Evolutionary conservation across 2,888 invertebrate genomes (phyloP).

Genomic region (Gandaritis pyraliata): DNA sequence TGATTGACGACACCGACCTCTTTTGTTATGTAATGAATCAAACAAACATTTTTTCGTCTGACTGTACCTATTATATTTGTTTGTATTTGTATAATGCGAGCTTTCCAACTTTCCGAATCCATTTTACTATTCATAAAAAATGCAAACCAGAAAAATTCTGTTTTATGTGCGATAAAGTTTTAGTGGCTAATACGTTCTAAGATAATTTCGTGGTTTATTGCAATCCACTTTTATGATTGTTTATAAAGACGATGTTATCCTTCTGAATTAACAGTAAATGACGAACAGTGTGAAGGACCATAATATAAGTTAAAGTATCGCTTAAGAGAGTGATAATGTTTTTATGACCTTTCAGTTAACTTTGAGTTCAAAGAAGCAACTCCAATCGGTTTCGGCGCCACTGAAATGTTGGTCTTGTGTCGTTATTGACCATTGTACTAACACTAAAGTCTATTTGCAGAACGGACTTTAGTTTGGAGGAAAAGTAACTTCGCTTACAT

Average conservation of each 20-base stretch:
- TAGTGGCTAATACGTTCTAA: conserved; percentile 12
- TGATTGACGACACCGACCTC: conserved; percentile 22
- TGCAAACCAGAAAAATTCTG: conserved; percentile 11
- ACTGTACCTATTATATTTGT: background rate
- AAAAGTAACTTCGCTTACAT: too few relatives aligned
- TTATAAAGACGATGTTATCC: conserved; percentile 3
- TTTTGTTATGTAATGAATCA: conserved; percentile 20
- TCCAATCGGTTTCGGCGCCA: too few relatives aligned
- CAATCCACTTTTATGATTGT: conserved; percentile 12
- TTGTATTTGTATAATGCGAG: background rate
- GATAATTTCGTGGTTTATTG: conserved; percentile 15
- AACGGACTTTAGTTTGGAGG: too few relatives aligned
- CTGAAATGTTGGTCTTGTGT: too few relatives aligned
- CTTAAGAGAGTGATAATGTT: too few relatives aligned
- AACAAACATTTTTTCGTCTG: conserved; percentile 7
- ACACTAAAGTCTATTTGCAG: too few relatives aligned
- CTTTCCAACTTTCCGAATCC: background rate
- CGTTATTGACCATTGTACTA: too few relatives aligned
- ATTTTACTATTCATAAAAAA: conserved; percentile 17
- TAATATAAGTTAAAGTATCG: too few relatives aligned
- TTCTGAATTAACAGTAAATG: conserved; percentile 1
- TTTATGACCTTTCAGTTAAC: too few relatives aligned
- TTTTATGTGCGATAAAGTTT: conserved; percentile 18
- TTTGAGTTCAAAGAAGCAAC: too few relatives aligned
- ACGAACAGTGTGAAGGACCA: background rate